Evolutionary conservation across 2,888 invertebrate genomes (phyloP), one percentile per base, ranked within the genome.

Genomic region (Dusona sp.): DNA sequence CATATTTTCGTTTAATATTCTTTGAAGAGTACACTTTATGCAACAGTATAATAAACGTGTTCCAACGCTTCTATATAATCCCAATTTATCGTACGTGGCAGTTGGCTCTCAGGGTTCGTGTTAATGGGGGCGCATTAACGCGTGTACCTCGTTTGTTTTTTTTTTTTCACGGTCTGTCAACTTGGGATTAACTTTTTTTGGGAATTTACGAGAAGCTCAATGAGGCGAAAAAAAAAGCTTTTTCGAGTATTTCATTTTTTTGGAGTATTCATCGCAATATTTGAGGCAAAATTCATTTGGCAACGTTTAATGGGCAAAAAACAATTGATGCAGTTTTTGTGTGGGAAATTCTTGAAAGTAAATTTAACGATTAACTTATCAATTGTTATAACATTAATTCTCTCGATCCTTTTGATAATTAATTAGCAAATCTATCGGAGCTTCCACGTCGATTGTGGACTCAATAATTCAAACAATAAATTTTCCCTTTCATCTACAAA

Each of bases 21-120:
- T 9, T 67, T 11, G 36, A 38, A 68, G 11, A 45, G 16, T 70
- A 25, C 13, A 48, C 13, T 7, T 3, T 65, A 22, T 25, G 22
- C 8, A 25, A 25, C 25, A 70, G 48, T n/a, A 48, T n/a, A 4
- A n/a, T 19, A 3, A 48, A 48, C 19, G 48, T 19, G 48, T 48
- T 64, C 45, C 19, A 74, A 74, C 74, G 73, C 73, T 79, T 74
- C 25, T 25, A 83, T 51, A 72, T 70, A 79, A 68, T 54, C 38
- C 9, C 48, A 29, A 79, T 54, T 77, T n/a, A 57, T 73, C 42
- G 57, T 16, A 70, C 65, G 72, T 25, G 29, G 57, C 25, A 54
- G 65, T 72, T 48, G 84, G 19, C 57, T 77, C 29, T 19, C 11
- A 61, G 16, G 11, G 19, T 48, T 48, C 48, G 48, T 48, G 42